Conservation (phyloP, 1,140 invertebrate species). For the Acromyrmex echinatior region DNA sequence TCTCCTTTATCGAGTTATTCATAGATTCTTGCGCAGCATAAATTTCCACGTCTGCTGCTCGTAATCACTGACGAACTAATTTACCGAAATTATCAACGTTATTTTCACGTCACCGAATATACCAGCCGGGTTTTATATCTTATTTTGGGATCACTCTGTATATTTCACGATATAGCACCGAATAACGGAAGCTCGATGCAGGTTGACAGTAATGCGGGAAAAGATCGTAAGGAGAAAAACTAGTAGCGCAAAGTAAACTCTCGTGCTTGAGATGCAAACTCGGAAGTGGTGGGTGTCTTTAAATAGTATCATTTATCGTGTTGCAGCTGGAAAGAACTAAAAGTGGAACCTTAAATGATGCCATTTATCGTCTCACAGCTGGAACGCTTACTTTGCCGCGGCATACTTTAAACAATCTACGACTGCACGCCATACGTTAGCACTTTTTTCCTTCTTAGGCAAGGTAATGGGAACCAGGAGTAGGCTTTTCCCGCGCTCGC, state of each 20-base stretch:
- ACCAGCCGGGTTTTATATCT: neutral
- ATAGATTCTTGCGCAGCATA: neutral
- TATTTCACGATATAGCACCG: neutral
- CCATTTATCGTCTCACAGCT: conserved; percentile 73
- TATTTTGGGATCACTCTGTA: neutral
- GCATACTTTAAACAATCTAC: conserved; percentile 71
- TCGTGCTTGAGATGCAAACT: conserved; percentile 66
- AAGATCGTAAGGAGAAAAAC: conserved; percentile 36
- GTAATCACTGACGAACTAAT: neutral
- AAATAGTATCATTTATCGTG: conserved; percentile 73
- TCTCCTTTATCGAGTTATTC: conserved; percentile 10
- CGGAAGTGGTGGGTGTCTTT: conserved; percentile 63
- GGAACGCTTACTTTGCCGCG: conserved; percentile 69
- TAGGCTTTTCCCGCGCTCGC: conserved; percentile 45
- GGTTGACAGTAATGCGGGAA: conserved; percentile 38
- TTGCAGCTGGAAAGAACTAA: conserved; percentile 72
- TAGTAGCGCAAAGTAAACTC: conserved; percentile 53
- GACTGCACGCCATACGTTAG: conserved; percentile 46
- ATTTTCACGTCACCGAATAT: neutral
- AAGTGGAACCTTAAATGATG: conserved; percentile 75
- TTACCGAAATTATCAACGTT: neutral
- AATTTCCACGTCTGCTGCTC: neutral
- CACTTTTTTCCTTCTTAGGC: conserved; percentile 59
- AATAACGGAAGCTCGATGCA: conserved; percentile 28
- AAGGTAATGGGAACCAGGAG: conserved; percentile 42